phyloP scores from a whole-genome alignment of 1,140 invertebrate species.

The Trypoxylus dichotomus region DNA sequence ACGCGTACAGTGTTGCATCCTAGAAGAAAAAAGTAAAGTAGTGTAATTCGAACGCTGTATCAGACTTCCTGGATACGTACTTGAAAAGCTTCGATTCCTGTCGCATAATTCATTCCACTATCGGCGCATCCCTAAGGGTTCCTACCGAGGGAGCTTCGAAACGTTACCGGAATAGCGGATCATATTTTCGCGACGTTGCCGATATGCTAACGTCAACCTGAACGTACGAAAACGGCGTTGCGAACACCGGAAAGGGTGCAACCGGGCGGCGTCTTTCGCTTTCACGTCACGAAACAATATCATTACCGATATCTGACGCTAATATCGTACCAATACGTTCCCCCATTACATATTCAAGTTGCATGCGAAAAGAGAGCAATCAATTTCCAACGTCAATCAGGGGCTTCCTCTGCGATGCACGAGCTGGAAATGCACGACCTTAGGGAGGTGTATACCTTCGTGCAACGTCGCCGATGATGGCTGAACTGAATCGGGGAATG shows the following conservation, averaged over 20 bases:
- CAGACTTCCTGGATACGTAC: too few relatives aligned
- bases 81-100: background rate
- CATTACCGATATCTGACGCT: constrained; percentile 20
- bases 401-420: background rate
- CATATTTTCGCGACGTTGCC: background rate
- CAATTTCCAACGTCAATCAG: constrained; percentile 12
- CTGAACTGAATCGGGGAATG: too few relatives aligned
- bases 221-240: background rate
- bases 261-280: background rate
- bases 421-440: background rate
- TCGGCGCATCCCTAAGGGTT: background rate
- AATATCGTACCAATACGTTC: constrained; percentile 6
- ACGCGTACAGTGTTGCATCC: too few relatives aligned
- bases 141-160: background rate
- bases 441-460: too few relatives aligned
- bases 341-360: constrained; percentile 13
- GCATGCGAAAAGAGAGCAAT: constrained; percentile 14
- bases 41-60: too few relatives aligned
- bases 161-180: background rate
- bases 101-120: background rate
- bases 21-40: too few relatives aligned
- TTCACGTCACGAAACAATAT: constrained; percentile 21
- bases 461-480: too few relatives aligned
- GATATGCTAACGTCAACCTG: background rate
- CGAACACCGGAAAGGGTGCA: background rate